Percentiles rank a stretch among this genome's conserved stretches.
Evolutionary conservation across 2,113 vertebrate species (phyloP).

Genomic region (Ammodramus savannarum): DNA sequence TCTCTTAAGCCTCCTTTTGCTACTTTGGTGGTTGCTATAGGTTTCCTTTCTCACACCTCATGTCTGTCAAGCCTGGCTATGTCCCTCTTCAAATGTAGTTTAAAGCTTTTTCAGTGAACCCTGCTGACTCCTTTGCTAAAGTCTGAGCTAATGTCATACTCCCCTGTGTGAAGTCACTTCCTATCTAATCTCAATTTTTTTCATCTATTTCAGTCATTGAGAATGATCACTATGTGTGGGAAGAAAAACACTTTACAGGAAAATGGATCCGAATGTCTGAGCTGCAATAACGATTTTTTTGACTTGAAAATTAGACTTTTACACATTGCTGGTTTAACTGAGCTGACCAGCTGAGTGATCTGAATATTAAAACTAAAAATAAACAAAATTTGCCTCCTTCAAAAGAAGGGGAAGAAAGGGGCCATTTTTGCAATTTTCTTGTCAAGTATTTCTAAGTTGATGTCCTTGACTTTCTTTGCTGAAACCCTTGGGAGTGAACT

Average conservation of each 20-base stretch:
- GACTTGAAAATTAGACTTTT: neutral
- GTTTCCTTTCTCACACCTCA: neutral
- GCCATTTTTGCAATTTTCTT: neutral
- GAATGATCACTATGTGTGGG: neutral
- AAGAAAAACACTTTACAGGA: neutral
- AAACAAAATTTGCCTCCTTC: neutral
- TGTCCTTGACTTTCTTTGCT: neutral
- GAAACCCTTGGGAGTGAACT: neutral
- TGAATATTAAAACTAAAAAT: neutral
- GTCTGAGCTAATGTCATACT: neutral
- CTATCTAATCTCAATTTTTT: neutral
- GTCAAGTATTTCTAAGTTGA: neutral
- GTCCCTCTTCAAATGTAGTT: neutral
- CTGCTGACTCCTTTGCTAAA: neutral
- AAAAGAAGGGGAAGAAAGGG: neutral
- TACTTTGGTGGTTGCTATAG: neutral
- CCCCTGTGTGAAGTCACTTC: neutral
- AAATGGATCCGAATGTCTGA: neutral
- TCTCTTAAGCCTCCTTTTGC: neutral
- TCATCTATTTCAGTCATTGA: neutral
- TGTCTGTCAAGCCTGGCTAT: neutral
- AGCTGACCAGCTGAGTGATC: neutral
- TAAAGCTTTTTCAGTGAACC: neutral
- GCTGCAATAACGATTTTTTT: neutral
- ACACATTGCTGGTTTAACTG: neutral